Conservation (phyloP, 2,888 invertebrate genomes). For the Pheosia tremula region DNA sequence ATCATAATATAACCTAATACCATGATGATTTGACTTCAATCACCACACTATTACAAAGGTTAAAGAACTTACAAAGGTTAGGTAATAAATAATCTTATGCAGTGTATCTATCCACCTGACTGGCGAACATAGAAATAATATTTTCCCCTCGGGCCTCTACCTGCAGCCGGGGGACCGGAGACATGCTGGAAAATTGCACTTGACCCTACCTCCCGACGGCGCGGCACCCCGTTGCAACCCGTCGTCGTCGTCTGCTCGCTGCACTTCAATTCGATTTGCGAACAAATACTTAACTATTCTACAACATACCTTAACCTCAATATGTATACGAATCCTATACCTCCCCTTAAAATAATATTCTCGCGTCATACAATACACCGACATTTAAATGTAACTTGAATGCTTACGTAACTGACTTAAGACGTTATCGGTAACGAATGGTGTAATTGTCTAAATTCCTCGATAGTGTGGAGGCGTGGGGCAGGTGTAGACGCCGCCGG, state of each 20-base stretch:
- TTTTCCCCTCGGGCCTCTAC: conserved; percentile 37
- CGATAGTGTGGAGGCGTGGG: conserved; percentile 32
- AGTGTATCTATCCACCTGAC: conserved; percentile 15
- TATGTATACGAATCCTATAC: conserved; percentile 9
- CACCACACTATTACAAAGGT: too few relatives aligned
- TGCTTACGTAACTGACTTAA: conserved; percentile 9
- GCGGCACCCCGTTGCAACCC: conserved; percentile 30
- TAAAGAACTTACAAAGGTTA: too few relatives aligned
- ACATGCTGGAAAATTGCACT: conserved; percentile 72
- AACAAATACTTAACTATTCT: conserved; percentile 38
- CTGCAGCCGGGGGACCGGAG: conserved; percentile 39
- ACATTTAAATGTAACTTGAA: conserved; percentile 27
- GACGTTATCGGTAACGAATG: conserved; percentile 21
- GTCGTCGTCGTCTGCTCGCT: conserved; percentile 42
- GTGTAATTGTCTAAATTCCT: conserved; percentile 32
- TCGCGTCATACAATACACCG: conserved; percentile 21
- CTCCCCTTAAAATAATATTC: conserved; percentile 13
- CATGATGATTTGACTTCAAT: too few relatives aligned
- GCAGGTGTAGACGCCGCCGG: conserved; percentile 55
- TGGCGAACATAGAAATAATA: conserved; percentile 44
- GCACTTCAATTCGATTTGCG: conserved; percentile 57
- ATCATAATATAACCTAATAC: too few relatives aligned
- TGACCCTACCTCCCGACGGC: conserved; percentile 51
- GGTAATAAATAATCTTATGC: too few relatives aligned
- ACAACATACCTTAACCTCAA: too few relatives aligned